Conservation (phyloP, 92 coral and sea anemone species). For the Umimayanthus chanpuru region DNA sequence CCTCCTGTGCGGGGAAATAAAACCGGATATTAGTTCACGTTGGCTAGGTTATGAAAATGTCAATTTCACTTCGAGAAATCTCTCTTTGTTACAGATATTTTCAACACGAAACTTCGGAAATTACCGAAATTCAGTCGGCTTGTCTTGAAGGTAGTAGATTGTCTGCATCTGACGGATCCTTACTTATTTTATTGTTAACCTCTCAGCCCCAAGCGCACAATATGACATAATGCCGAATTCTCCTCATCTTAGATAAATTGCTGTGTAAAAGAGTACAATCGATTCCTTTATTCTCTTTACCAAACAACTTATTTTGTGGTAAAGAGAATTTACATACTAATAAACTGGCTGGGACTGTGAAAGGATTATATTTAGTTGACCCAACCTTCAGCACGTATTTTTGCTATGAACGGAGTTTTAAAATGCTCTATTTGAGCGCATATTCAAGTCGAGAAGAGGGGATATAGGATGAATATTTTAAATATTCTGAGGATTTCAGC, state of each 20-base stretch:
- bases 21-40: slow-evolving; percentile 6
- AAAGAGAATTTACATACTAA: too few species aligned
- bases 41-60: background rate
- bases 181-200: background rate
- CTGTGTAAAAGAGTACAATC: too few species aligned
- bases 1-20: slow-evolving; percentile 12
- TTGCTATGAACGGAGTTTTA: too few species aligned
- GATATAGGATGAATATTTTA: too few species aligned
- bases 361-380: background rate
- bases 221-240: too few species aligned
- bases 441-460: too few species aligned
- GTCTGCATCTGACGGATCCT: background rate
- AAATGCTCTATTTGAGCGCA: too few species aligned
- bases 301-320: too few species aligned
- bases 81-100: background rate
- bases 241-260: too few species aligned
- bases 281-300: too few species aligned
- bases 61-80: background rate
- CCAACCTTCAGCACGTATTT: background rate
- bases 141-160: background rate
- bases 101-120: background rate
- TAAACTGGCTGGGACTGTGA: background rate
- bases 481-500: too few species aligned
- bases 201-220: too few species aligned
- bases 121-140: background rate